phyloP scores from a whole-genome alignment of 2,888 invertebrate species.

The Synergus japonicus region DNA sequence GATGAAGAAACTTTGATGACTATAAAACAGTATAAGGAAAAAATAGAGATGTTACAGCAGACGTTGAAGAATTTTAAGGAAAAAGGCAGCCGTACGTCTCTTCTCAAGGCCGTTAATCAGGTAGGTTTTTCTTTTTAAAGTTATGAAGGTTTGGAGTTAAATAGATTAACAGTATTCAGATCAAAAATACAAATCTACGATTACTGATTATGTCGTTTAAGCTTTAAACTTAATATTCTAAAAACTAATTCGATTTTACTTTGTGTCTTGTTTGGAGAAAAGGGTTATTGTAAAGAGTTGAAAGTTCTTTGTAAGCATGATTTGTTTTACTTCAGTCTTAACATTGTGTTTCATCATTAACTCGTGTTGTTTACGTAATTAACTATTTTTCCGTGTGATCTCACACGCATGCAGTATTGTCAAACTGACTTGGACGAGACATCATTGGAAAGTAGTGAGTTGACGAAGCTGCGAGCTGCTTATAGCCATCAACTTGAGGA shows the following conservation, averaged over 20 bases:
- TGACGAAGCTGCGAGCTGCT: conserved; percentile 70
- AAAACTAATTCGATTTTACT: not conserved
- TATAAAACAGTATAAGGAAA: conserved; percentile 57
- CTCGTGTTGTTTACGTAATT: conserved; percentile 51
- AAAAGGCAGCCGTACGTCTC: conserved; percentile 47
- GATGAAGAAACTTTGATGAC: conserved; percentile 43
- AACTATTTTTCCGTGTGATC: conserved; percentile 61
- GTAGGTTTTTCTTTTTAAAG: conserved; percentile 53
- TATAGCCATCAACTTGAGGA: conserved; percentile 79
- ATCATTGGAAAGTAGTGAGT: conserved; percentile 68
- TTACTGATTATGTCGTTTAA: too few species aligned
- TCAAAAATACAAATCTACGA: too few species aligned
- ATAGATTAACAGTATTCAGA: too few species aligned
- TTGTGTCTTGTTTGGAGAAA: too few species aligned
- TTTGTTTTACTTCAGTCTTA: not conserved
- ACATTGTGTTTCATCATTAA: not conserved
- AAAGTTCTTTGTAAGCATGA: not conserved
- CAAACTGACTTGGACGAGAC: conserved; percentile 73
- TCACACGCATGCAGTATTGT: conserved; percentile 68
- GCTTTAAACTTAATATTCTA: not conserved
- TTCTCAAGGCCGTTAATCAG: conserved; percentile 63
- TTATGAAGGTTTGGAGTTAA: not conserved
- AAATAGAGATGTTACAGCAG: conserved; percentile 55
- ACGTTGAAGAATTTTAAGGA: conserved; percentile 54
- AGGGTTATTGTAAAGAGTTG: not conserved